These are phyloP conservation scores for Cephalotes varians DNA, from an alignment of 2,888 invertebrate species.

Conservation along the genomic window DNA sequence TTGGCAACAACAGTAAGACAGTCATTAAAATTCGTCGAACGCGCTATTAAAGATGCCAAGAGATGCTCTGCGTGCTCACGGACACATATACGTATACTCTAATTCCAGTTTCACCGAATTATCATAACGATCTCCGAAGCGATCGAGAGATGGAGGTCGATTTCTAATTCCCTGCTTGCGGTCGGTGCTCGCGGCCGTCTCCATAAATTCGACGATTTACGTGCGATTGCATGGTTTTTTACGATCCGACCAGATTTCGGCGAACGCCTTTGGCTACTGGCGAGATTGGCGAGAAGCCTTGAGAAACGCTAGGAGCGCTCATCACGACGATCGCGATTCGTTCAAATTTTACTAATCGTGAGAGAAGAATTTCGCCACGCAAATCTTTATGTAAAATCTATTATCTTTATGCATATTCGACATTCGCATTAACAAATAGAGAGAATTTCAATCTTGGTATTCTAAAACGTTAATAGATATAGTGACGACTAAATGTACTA, in stretches of 20 bases:
- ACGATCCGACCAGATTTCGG: conserved; percentile 76
- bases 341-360: conserved; percentile 61
- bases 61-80: background rate
- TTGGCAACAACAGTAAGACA: conserved; percentile 1
- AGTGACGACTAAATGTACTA: too few species aligned
- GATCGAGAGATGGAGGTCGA: conserved; percentile 78
- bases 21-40: conserved; percentile 28
- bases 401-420: background rate
- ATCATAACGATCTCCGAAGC: conserved; percentile 75
- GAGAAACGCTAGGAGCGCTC: conserved; percentile 55
- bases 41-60: background rate
- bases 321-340: conserved; percentile 54
- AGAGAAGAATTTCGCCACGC: conserved; percentile 19
- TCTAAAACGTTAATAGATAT: background rate
- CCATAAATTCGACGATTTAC: conserved; percentile 80
- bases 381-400: conserved; percentile 8
- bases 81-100: conserved; percentile 69
- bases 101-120: conserved; percentile 80
- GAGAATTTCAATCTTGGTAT: background rate
- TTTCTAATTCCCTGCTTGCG: conserved; percentile 80
- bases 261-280: conserved; percentile 22
- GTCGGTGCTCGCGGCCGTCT: conserved; percentile 74
- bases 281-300: conserved; percentile 26
- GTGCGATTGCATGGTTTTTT: conserved; percentile 78
- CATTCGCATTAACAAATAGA: background rate